Percentiles rank a stretch among this genome's conserved stretches.
phyloP scores from a whole-genome alignment of 2,797 vertebrate genomes.

The Parauchenoglanis punctatus region DNA sequence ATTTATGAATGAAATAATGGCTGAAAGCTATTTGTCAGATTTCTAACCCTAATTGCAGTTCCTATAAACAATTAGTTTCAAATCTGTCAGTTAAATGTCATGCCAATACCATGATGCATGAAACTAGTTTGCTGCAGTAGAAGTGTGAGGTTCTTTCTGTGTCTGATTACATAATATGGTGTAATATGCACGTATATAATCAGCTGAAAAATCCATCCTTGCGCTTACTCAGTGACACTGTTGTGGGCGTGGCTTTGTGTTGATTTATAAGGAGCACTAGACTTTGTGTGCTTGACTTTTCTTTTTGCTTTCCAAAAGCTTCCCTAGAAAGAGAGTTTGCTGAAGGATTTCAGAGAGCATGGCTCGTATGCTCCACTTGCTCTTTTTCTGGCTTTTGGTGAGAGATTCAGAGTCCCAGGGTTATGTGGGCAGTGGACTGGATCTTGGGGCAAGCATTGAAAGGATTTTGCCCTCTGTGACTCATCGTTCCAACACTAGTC shows the following conservation, averaged over 20 bases:
- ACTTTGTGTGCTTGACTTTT: constrained; percentile 4
- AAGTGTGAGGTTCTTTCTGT: background rate
- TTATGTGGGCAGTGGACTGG: constrained; percentile 33
- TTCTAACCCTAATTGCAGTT: background rate
- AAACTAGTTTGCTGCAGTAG: background rate
- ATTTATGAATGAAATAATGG: background rate
- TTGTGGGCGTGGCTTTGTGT: constrained; percentile 28
- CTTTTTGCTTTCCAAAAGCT: constrained; percentile 24
- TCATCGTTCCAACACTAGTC: constrained; percentile 81
- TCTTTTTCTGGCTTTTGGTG: constrained; percentile 58
- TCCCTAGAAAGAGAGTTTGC: constrained; percentile 19
- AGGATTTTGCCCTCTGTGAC: constrained; percentile 70
- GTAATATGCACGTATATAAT: background rate
- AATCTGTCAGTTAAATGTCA: background rate
- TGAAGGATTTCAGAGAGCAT: constrained; percentile 21
- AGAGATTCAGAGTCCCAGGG: constrained; percentile 62
- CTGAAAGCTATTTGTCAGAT: background rate
- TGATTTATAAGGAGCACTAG: constrained; percentile 24
- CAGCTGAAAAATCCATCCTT: background rate
- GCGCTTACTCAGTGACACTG: background rate
- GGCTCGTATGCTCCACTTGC: constrained; percentile 53
- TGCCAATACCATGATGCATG: background rate
- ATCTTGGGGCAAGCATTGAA: constrained; percentile 55
- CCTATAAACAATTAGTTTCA: background rate
- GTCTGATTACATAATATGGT: background rate